Evolutionary conservation across 2,888 invertebrate genomes (phyloP).

Genomic region (Rugalucina vietnamica): DNA sequence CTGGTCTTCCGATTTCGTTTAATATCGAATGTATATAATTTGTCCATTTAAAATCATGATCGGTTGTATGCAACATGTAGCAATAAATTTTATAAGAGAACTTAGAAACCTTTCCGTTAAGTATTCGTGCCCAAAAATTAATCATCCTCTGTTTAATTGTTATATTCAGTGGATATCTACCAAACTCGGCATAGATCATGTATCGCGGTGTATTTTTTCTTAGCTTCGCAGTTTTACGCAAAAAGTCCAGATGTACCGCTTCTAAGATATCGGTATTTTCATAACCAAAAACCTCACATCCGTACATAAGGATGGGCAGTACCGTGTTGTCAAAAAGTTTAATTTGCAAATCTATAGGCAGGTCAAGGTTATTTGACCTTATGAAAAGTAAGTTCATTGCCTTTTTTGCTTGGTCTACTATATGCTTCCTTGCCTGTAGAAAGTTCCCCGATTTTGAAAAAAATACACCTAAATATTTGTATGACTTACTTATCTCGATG

Average conservation of each 20-base stretch:
- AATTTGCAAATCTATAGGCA: background rate
- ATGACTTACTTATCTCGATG: slow-evolving; percentile 7
- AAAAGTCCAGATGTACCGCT: slow-evolving; percentile 18
- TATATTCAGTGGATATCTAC: slow-evolving; percentile 31
- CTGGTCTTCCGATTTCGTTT: too few relatives aligned
- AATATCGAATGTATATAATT: too few relatives aligned
- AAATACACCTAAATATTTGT: slow-evolving; percentile 27
- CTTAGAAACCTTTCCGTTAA: too few relatives aligned
- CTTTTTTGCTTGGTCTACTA: slow-evolving; percentile 17
- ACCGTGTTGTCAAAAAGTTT: slow-evolving; percentile 30
- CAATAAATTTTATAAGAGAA: too few relatives aligned
- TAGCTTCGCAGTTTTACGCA: slow-evolving; percentile 3
- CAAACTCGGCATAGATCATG: slow-evolving; percentile 28
- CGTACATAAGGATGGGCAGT: slow-evolving; percentile 37
- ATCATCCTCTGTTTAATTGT: slow-evolving; percentile 18
- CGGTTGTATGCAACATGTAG: too few relatives aligned
- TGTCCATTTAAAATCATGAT: too few relatives aligned
- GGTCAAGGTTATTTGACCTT: slow-evolving; percentile 3
- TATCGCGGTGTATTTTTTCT: slow-evolving; percentile 23
- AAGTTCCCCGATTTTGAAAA: slow-evolving; percentile 21
- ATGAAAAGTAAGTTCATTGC: slow-evolving; percentile 4
- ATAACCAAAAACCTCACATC: slow-evolving; percentile 34
- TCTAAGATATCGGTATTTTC: slow-evolving; percentile 34
- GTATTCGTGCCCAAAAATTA: slow-evolving; percentile 2
- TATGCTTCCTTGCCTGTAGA: slow-evolving; percentile 16